Evolutionary conservation across 2,113 vertebrate genomes (phyloP).

Genomic region (Sprattus sprattus): DNA sequence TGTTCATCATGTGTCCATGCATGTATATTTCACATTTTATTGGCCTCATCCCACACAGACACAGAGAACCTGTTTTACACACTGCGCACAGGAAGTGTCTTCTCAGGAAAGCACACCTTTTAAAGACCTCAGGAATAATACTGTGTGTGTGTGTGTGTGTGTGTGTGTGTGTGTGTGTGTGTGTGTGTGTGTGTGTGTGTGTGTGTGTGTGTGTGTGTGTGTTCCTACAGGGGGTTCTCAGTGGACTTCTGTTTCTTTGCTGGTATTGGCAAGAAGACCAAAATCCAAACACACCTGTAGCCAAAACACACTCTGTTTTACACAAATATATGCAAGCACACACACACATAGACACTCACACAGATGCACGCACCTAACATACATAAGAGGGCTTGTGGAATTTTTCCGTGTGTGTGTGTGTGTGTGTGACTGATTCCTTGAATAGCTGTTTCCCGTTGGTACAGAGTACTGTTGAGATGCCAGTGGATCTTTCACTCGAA

Average conservation of each 20-base stretch:
- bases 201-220: conserved; percentile 44
- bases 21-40: background rate
- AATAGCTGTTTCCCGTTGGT: too few relatives aligned
- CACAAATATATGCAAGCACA: background rate
- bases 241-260: conserved; percentile 11
- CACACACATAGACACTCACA: background rate
- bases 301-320: conserved; percentile 67
- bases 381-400: too few relatives aligned
- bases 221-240: conserved; percentile 25
- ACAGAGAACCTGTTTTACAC: background rate
- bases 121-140: background rate
- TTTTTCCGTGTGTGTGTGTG: background rate
- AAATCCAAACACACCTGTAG: conserved; percentile 62
- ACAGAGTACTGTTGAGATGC: too few relatives aligned
- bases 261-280: background rate
- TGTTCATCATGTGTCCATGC: background rate
- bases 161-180: too few relatives aligned
- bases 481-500: too few relatives aligned
- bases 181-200: too few relatives aligned
- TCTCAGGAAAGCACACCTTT: background rate
- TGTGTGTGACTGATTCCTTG: background rate
- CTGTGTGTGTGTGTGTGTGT: background rate
- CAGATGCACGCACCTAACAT: background rate
- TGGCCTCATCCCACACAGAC: background rate
- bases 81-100: background rate